Conservation (phyloP, 2,888 invertebrate genomes). For the Drosophila kambysellisi region DNA sequence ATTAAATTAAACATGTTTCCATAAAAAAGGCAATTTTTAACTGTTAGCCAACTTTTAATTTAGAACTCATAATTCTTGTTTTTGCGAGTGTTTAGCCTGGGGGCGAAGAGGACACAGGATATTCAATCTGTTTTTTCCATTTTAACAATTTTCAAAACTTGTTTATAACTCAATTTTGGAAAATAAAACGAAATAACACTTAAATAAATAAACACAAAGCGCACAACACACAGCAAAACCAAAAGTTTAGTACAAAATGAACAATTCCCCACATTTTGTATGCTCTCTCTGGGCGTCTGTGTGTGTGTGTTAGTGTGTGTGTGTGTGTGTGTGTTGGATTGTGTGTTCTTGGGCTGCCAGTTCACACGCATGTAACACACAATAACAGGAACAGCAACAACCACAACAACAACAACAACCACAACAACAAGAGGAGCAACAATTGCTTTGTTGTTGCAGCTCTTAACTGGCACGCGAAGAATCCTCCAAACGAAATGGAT, state of each 20-base stretch:
- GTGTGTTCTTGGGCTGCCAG: slow-evolving; percentile 37
- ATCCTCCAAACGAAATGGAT: slow-evolving; percentile 77
- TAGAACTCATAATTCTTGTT: not conserved
- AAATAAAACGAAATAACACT: slow-evolving; percentile 78
- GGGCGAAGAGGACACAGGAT: slow-evolving; percentile 38
- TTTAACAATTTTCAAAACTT: slow-evolving; percentile 74
- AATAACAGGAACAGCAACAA: slow-evolving; percentile 33
- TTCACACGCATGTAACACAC: slow-evolving; percentile 74
- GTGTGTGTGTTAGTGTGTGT: not conserved
- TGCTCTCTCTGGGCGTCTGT: slow-evolving; percentile 8
- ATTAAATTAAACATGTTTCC: not conserved
- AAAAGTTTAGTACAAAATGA: slow-evolving; percentile 62
- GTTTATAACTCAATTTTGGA: slow-evolving; percentile 78
- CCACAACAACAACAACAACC: slow-evolving; percentile 9
- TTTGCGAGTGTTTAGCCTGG: not conserved
- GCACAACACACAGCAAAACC: slow-evolving; percentile 34
- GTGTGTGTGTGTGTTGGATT: slow-evolving; percentile 6
- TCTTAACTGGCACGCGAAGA: slow-evolving; percentile 77
- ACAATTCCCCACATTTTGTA: slow-evolving; percentile 59
- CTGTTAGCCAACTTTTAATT: not conserved
- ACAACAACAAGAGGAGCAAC: slow-evolving; percentile 21
- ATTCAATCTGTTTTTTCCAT: slow-evolving; percentile 76
- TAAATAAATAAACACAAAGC: slow-evolving; percentile 72
- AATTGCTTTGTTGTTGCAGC: slow-evolving; percentile 64
- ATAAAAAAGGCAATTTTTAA: not conserved